Base-by-base conservation (phyloP, 2,888 invertebrate species). In the Amblyteles armatorius region DNA sequence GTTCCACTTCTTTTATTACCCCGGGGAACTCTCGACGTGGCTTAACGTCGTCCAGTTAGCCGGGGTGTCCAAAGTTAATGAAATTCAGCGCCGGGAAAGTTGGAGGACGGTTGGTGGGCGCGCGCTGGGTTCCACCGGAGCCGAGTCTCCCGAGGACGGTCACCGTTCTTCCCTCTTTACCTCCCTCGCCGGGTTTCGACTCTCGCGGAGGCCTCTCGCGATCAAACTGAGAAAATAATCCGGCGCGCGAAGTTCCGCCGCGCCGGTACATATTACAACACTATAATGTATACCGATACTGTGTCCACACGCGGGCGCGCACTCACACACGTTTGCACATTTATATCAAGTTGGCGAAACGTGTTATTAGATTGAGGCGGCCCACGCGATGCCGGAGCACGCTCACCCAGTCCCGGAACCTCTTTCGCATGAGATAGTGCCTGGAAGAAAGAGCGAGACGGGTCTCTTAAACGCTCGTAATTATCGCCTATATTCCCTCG, bases 321-420 rank as follows among this genome's bases (percentile, higher is more conserved):
- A 60, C 52, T 7, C 36, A 29, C 33, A 71, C 33, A 29, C 29
- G 19, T 57, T 48, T 57, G 2, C 26, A 33, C 29, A 63, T 52
- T 71, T 76, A 72, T 85, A 81, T 78, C 82, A 82, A 82, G 85
- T 77, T 82, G 79, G 85, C 84, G 87, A 89, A 91, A 91, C 91
- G 88, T 92, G 90, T 92, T 91, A 92, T 92, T 92, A 92, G 90
- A 92, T 90, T 89, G 91, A 89, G 86, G 72, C 91, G 83, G 88
- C 91, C 92, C 91, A 92, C 92, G 91, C 91, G 87, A 89, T 85
- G 57, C 77, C 76, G 60, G 77, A 79, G 84, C 83, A 82, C 79
- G 83, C 84, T 85, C 84, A 79, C 84, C 85, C 79, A 83, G 79
- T 85, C 85, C 86, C 86, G 86, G 87, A 87, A 83, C 86, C 77